Evolutionary conservation across 2,888 invertebrate genomes (phyloP).

Genomic region (Hydrotaea diabolus): DNA sequence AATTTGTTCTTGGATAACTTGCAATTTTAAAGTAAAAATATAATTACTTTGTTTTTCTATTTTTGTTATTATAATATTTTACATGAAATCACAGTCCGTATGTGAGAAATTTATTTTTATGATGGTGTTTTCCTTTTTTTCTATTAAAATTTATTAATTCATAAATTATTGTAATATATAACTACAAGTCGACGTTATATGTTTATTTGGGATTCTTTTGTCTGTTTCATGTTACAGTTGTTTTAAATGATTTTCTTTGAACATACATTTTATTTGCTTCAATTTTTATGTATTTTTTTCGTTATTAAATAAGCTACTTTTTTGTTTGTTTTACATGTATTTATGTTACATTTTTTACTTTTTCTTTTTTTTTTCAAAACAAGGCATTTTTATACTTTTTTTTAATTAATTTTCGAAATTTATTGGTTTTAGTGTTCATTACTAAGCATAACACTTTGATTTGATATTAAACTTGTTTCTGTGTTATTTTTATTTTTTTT

Average conservation of each 20-base stretch:
- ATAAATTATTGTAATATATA: conserved; percentile 40
- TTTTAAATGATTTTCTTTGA: conserved; percentile 42
- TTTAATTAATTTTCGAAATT: conserved; percentile 62
- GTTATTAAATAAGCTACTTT: conserved; percentile 51
- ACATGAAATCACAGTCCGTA: conserved; percentile 81
- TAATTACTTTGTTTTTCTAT: conserved; percentile 30
- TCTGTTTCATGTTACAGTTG: conserved; percentile 11
- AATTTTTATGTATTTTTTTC: conserved; percentile 39
- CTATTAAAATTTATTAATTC: conserved; percentile 45
- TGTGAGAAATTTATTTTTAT: conserved; percentile 76
- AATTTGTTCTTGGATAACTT: conserved; percentile 38
- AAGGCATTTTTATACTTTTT: conserved; percentile 71
- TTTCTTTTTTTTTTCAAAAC: conserved; percentile 69
- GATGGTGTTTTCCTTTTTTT: conserved; percentile 55
- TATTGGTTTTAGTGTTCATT: conserved; percentile 48
- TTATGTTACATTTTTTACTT: conserved; percentile 59
- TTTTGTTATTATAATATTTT: conserved; percentile 71
- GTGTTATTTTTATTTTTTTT: conserved; percentile 27
- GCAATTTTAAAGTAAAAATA: conserved; percentile 48
- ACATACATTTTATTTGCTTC: conserved; percentile 34
- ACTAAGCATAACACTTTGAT: conserved; percentile 59
- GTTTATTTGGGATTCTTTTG: conserved; percentile 40
- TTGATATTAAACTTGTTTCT: conserved; percentile 55
- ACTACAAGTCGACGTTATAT: conserved; percentile 44
- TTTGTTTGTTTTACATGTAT: conserved; percentile 16